phyloP scores from a whole-genome alignment of 1,140 invertebrate species.

The Parapsyche elsis region DNA sequence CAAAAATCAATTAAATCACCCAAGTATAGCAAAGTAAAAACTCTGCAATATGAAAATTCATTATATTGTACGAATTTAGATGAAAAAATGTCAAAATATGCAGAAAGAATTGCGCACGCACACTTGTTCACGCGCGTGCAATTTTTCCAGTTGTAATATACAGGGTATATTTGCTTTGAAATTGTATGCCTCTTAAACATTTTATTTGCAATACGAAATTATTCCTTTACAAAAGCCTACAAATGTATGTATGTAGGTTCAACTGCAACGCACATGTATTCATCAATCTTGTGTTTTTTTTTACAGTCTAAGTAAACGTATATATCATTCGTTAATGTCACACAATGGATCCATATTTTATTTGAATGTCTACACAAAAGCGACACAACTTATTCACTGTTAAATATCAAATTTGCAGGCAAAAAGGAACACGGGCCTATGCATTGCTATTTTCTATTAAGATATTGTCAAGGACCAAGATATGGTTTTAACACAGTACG shows the following conservation, averaged over 20 bases:
- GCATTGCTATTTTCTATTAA: too few species aligned
- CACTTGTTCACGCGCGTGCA: too few species aligned
- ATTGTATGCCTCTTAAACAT: neutral
- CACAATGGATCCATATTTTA: constrained; percentile 19
- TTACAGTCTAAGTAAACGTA: constrained; percentile 33
- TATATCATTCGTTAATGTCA: constrained; percentile 37
- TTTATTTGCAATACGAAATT: constrained; percentile 30
- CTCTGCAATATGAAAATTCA: too few species aligned
- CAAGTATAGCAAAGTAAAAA: too few species aligned
- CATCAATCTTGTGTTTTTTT: constrained; percentile 27
- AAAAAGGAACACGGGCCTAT: neutral
- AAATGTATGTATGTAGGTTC: constrained; percentile 35
- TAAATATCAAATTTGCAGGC: neutral
- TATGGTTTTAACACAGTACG: too few species aligned
- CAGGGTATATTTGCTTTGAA: neutral
- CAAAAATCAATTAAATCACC: too few species aligned
- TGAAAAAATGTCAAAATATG: too few species aligned
- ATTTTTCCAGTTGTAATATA: neutral
- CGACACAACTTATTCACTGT: neutral
- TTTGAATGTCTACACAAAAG: constrained; percentile 2
- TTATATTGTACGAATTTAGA: too few species aligned
- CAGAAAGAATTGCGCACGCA: too few species aligned
- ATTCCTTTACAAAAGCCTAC: constrained; percentile 33
- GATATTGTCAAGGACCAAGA: too few species aligned
- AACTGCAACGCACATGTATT: constrained; percentile 40